A percentile compares a stretch with the other conserved stretches of the same genome.
Evolutionary conservation across 2,797 vertebrate genomes (phyloP).

Genomic region (Lemur catta): DNA sequence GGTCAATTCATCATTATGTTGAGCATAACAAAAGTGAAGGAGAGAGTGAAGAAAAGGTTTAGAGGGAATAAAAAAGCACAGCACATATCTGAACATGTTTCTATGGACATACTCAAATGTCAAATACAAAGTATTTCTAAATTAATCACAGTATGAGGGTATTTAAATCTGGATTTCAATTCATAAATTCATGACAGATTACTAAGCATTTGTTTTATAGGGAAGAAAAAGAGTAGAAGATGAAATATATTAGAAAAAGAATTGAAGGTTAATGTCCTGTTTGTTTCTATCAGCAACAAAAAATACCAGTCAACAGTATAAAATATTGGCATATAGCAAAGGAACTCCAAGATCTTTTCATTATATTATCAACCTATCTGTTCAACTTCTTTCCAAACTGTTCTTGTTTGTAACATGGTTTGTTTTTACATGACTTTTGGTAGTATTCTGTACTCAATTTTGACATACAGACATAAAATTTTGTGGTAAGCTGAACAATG

Average conservation of each 20-base stretch:
- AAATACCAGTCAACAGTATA: slow-evolving; percentile 31
- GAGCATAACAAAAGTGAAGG: slow-evolving; percentile 19
- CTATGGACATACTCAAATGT: neutral
- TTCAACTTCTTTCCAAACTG: slow-evolving; percentile 10
- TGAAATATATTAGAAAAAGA: neutral
- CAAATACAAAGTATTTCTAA: slow-evolving; percentile 37
- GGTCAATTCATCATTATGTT: neutral
- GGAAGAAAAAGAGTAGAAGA: slow-evolving; percentile 3
- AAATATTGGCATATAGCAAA: neutral
- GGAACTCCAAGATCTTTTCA: neutral
- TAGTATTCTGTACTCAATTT: neutral
- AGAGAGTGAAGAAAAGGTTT: neutral
- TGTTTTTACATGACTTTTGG: slow-evolving; percentile 34
- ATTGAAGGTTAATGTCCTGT: neutral
- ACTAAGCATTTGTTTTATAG: slow-evolving; percentile 13
- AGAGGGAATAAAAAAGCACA: slow-evolving; percentile 19
- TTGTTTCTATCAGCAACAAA: neutral
- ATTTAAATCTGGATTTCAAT: neutral
- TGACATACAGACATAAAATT: neutral
- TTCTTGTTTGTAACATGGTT: slow-evolving; percentile 19
- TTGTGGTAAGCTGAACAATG: neutral
- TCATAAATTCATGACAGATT: neutral
- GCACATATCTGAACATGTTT: neutral
- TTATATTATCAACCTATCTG: neutral
- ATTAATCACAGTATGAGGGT: slow-evolving; percentile 19